Base-by-base conservation (phyloP, 1,140 invertebrate genomes). In the Brachionus paranguensis region DNA sequence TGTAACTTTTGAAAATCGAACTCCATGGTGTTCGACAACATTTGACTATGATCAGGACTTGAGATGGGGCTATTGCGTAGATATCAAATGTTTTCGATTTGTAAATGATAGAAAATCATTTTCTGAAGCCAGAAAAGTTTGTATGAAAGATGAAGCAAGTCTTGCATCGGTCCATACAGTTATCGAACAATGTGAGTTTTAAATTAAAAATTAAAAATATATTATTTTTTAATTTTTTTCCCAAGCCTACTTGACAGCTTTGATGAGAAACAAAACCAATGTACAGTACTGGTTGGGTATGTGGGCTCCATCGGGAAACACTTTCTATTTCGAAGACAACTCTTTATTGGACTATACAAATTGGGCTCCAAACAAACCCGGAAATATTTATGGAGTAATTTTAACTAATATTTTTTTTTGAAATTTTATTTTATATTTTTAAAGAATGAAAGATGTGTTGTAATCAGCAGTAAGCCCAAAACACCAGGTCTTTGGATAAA, bases 11-110 rank as follows among this genome's bases (percentile, higher is more conserved):
- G 55, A 37, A 45, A 60, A 68, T 53, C 14, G 76, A 11, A 41
- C 20, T 8, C 72, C 79, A 20, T 85, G 85, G 85, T 85, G 85
- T 24, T 72, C 79, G 6, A 85, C 79, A 8, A 85, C 85, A 11
- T 24, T 10, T 47, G 70, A 85, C 55, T 85, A 85, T 53, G 85
- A 85, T 41, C 72, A 79, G 27, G 84, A 85, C 68, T 47, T 14
- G 6, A 68, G 45, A 60, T 85, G 85, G 85, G 85, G 84, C 14
- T 85, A 74, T 60, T 85, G 85, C 79, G 17, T 53, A 0, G 78
- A 79, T 37, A 64, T 72, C 14, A 74, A 74, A 53, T 76, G 83
- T 47, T 81, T 81, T 41, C 7, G 78, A 43, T 47, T 81, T 12
- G 55, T 81, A 27, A 47, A 37, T 60, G 78, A 81, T 4, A 14